Base-by-base conservation (phyloP, 2,797 vertebrate genomes). In the Meda fulgida region DNA sequence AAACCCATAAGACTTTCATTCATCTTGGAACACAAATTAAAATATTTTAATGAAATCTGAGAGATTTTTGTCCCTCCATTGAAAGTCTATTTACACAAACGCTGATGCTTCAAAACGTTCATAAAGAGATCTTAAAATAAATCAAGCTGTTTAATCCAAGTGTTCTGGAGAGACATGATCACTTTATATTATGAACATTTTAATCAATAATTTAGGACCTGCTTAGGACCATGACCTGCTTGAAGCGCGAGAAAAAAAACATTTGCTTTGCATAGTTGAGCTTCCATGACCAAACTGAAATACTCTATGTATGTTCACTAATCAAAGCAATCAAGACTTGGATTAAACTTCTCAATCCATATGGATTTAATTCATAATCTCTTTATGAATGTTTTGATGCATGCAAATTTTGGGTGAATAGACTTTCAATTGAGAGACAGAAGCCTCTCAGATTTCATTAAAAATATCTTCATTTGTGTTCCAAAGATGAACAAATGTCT, bases 161-260 rank as follows among this genome's bases (percentile, higher is more conserved):
- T n/a, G 9, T n/a, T 58, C 4, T n/a, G 9, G n/a, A 58, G 21
- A 58, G 23, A 58, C 55, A 53, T 3, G 1, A 4, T 53, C 19
- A 58, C 23, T 58, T 58, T n/a, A 11, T 58, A n/a, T 58, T n/a
- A 58, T n/a, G 7, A 38, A 58, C 4, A 46, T 16, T 31, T 60
- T 26, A 26, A n/a, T n/a, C n/a, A n/a, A n/a, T n/a, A n/a, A 26
- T 60, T 60, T 26, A 60, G 58, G 5, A n/a, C n/a, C n/a, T n/a
- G n/a, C n/a, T n/a, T n/a, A n/a, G n/a, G n/a, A n/a, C n/a, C n/a
- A n/a, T n/a, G n/a, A n/a, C n/a, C n/a, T n/a, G n/a, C n/a, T n/a
- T n/a, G n/a, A n/a, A n/a, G n/a, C n/a, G 0, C 10, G 4, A 60
- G n/a, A 2, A 60, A 1, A 13, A 0, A 26, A 14, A 11, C 0